Evolutionary conservation across 2,113 vertebrate species (phyloP).

Genomic region (Suricata suricatta): DNA sequence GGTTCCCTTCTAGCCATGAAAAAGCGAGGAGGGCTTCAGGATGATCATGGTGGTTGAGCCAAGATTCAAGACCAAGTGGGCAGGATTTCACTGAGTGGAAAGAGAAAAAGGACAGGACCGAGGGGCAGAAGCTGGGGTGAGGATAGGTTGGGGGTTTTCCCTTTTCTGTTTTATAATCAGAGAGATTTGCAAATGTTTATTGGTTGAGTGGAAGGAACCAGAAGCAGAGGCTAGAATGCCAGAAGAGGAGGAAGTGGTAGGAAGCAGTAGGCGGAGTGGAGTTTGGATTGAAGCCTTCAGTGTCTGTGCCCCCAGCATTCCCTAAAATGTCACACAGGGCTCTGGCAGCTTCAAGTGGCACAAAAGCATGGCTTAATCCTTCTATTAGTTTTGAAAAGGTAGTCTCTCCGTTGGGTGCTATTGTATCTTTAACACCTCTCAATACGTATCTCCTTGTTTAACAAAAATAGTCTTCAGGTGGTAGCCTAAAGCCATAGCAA

Average conservation of each 20-base stretch:
- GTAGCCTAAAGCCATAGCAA: background rate
- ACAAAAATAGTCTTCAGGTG: background rate
- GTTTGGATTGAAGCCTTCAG: background rate
- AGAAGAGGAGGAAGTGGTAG: background rate
- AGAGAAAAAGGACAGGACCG: background rate
- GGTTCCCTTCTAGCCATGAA: background rate
- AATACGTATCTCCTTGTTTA: background rate
- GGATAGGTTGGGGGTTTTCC: background rate
- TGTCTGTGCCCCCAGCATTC: background rate
- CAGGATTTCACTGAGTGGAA: background rate
- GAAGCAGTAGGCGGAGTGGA: background rate
- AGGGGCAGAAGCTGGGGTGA: background rate
- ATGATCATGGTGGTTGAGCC: background rate
- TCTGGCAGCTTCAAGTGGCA: background rate
- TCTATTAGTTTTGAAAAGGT: background rate
- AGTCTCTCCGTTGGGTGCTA: background rate
- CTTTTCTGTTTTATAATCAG: background rate
- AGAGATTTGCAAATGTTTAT: background rate
- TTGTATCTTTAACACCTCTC: background rate
- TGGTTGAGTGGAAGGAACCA: background rate
- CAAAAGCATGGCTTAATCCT: background rate
- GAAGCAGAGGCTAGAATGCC: background rate
- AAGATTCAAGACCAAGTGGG: background rate
- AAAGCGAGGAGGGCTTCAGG: background rate
- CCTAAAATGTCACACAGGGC: background rate